Evolutionary conservation across 2,797 vertebrate species (phyloP).

Genomic region (Leucoraja ocellata): DNA sequence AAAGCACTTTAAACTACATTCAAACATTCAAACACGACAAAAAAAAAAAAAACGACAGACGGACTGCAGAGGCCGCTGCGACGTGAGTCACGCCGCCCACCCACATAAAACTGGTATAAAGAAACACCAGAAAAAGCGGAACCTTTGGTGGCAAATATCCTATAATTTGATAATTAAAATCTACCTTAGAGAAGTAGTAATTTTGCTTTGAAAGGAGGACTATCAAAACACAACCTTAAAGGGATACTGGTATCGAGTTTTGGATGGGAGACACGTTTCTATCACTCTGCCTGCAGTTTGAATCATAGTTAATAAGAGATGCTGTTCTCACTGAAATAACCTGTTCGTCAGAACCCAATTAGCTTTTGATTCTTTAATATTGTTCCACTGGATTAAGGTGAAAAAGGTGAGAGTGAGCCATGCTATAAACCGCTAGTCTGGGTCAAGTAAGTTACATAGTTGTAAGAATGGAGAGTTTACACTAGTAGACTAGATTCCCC

Average conservation of each 20-base stretch:
- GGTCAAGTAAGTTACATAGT: background rate
- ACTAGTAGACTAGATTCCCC: background rate
- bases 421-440: background rate
- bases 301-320: background rate
- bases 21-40: too few species aligned
- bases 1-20: too few species aligned
- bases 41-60: too few species aligned
- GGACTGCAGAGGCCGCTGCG: too few species aligned
- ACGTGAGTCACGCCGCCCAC: too few species aligned
- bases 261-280: background rate
- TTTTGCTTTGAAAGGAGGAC: background rate
- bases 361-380: background rate
- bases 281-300: background rate
- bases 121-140: background rate
- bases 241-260: background rate
- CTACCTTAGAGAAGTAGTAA: background rate
- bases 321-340: background rate
- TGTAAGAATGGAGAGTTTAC: background rate
- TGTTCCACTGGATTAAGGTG: background rate
- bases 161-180: background rate
- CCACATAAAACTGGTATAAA: background rate
- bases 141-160: constrained; percentile 4
- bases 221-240: background rate
- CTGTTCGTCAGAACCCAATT: background rate
- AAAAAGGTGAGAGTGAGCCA: background rate